Evolutionary conservation across 1,140 invertebrate species (phyloP).

Genomic region (Brachionus paranguensis): DNA sequence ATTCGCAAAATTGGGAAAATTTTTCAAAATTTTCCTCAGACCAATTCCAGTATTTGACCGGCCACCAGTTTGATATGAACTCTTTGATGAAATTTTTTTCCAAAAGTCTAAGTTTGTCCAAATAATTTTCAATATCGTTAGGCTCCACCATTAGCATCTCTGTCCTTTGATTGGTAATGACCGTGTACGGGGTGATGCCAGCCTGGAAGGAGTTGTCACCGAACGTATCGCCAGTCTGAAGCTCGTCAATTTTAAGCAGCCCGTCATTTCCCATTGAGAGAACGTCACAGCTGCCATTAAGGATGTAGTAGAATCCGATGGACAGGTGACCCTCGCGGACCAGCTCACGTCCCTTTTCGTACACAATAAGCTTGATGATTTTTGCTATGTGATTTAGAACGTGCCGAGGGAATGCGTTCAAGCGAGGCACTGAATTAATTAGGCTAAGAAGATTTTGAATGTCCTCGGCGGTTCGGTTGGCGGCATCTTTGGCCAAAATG

Average conservation of each 20-base stretch:
- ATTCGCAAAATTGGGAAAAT: neutral
- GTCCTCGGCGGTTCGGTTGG: neutral
- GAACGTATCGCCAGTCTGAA: constrained; percentile 9
- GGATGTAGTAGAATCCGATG: neutral
- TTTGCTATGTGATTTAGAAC: neutral
- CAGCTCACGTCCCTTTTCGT: constrained; percentile 9
- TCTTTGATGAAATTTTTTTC: constrained; percentile 2
- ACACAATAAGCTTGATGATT: constrained; percentile 1
- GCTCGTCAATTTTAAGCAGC: neutral
- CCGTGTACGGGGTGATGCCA: neutral
- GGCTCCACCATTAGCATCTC: constrained; percentile 5
- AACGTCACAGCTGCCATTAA: constrained; percentile 26
- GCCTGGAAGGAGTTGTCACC: neutral
- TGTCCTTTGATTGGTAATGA: constrained; percentile 15
- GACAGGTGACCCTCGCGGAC: neutral
- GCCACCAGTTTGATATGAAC: constrained; percentile 28
- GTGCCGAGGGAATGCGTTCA: neutral
- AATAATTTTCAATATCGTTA: constrained; percentile 1
- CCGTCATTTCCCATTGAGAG: constrained; percentile 11
- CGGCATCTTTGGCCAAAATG: neutral
- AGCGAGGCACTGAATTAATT: neutral
- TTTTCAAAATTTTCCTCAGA: neutral
- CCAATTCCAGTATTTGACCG: constrained; percentile 32
- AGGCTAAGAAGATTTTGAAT: neutral
- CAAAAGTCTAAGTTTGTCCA: neutral